phyloP scores from a whole-genome alignment of 2,797 vertebrate species.

The Chrysocyon brachyurus region DNA sequence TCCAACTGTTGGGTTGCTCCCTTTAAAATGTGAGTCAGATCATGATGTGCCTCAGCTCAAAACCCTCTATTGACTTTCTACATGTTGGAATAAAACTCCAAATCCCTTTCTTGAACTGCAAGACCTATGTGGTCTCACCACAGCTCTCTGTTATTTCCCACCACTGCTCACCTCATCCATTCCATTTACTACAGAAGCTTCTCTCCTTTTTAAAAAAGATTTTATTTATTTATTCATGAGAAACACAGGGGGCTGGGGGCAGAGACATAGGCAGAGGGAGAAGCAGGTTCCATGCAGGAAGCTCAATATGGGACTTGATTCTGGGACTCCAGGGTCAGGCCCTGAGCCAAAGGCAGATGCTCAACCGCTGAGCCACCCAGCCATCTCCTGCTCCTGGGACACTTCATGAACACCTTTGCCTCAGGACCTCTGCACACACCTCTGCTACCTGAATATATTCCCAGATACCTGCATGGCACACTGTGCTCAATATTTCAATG shows the following conservation, averaged over 20 bases:
- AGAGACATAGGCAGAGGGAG: too few species aligned
- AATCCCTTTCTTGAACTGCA: background rate
- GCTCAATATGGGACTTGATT: too few species aligned
- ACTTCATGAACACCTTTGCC: background rate
- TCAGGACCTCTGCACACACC: background rate
- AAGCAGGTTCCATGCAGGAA: too few species aligned
- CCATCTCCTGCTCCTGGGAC: background rate
- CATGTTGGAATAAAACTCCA: background rate
- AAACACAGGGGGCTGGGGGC: too few species aligned
- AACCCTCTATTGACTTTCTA: background rate
- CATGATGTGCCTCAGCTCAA: background rate
- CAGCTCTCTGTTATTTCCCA: background rate
- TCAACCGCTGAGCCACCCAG: too few species aligned
- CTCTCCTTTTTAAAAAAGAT: background rate
- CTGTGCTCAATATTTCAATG: slow-evolving; percentile 1
- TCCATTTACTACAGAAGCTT: background rate
- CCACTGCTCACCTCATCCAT: background rate
- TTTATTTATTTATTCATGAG: too few species aligned
- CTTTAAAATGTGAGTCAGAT: slow-evolving; percentile 38
- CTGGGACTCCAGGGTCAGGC: too few species aligned
- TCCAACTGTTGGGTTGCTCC: background rate
- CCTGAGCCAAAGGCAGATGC: too few species aligned
- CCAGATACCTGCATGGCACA: background rate
- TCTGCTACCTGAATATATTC: slow-evolving; percentile 23
- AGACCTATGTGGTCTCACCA: background rate